Evolutionary conservation across 2,888 invertebrate species (phyloP), one percentile per base, ranked within the genome.

Genomic region (Dryadula phaetusa): DNA sequence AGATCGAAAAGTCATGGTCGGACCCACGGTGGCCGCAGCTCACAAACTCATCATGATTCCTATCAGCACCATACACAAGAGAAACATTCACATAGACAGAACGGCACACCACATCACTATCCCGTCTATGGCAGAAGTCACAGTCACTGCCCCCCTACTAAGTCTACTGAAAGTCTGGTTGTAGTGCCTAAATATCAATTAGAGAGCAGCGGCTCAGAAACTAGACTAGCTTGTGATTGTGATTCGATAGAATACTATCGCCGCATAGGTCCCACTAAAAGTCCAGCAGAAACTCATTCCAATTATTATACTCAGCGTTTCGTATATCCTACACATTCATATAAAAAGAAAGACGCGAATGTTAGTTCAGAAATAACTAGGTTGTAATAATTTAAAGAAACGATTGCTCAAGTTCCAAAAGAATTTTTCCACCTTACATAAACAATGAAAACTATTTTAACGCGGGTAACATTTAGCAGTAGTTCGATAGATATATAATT

Each of bases 161-260:
- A 97, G 82, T 97, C 97, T 0, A 96, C 97, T 0, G 97, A 97
- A 83, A 97, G 96, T 80, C 90, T 97, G 20, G 91, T 96, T 20
- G 94, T 96, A 49, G 94, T 95, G 18, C 94, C 95, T 2, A 95
- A 95, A 74, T 95, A 95, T 79, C 94, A 94, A 64, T 69, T 90
- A 61, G 94, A 94, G 71, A 87, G 93, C 71, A 94, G 94, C 56
- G 92, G 95, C 0, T 93, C 95, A 0, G 96, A 96, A 77, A 95
- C 95, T 2, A 95, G 95, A 77, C 82, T 95, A 6, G 95, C 95
- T 64, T 96, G 96, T 81, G 96, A 96, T 69, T 96, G 96, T 78
- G 96, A 92, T 53, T 76, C 86, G 1, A 76, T 84, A 1, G 90
- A 90, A 62, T 91, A 90, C 71, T 91, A 91, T 70, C 85, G 91